Base-by-base conservation (phyloP, 1,140 invertebrate genomes). In the Parapsyche elsis region DNA sequence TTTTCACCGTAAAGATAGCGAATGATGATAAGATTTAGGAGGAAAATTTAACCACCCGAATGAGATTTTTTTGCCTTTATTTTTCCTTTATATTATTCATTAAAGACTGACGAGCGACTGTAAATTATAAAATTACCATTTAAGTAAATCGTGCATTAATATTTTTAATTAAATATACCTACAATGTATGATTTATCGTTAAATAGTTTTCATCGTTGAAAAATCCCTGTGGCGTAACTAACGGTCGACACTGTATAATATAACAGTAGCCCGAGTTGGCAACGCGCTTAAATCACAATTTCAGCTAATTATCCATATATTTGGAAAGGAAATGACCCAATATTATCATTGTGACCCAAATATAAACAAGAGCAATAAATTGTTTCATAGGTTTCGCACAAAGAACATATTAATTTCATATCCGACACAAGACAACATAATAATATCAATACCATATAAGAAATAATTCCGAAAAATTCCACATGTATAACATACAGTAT, bases 251-350 rank as follows among this genome's bases (percentile, higher is more conserved):
- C 16, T 21, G 7, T 61, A 21, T 61, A 61, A 61, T 19, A 21
- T 19, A 61, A 61, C 16, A 19, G 16, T 61, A 1, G 14, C 1
- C 16, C 57, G 53, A 57, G 53, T 57, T 57, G 53, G 5, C 14
- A 21, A 5, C 1, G 16, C 1, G 21, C 57, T 61, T 61, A 61
- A 61, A 61, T 61, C 57, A 61, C 57, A 61, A 61, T 9, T 61
- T 61, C 16, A 61, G 57, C 57, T 61, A 61, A 61, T 61, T 61
- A 61, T 61, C 57, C 21, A 21, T 61, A 61, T 21, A 61, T 61
- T 61, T 21, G 16, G 57, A 61, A 21, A 61, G 57, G 57, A 61
- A 61, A 21, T 61, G 57, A 61, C 57, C 57, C 57, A 61, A 2
- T 61, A 61, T 61, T 61, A 61, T 61, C 57, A 21, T 21, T 61